phyloP scores from a whole-genome alignment of 2,113 vertebrate genomes.

The Prolemur simus region DNA sequence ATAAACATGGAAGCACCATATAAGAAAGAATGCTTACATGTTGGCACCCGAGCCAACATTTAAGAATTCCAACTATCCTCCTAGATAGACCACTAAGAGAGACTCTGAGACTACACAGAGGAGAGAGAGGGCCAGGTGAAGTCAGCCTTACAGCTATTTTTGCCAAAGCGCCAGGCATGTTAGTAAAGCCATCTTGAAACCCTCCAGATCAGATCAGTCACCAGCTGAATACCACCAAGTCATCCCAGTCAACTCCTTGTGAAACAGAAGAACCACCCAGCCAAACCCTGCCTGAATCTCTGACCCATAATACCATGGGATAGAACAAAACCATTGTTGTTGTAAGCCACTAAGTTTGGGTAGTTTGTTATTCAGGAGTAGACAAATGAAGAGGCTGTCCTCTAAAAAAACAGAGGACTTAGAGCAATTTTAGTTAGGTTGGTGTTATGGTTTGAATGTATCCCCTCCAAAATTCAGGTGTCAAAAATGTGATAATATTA shows the following conservation, averaged over 20 bases:
- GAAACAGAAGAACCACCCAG: neutral
- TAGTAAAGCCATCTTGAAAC: neutral
- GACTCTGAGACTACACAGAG: neutral
- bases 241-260: neutral
- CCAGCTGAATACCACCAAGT: neutral
- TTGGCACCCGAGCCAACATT: neutral
- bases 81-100: neutral
- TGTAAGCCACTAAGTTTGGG: neutral
- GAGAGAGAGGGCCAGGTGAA: no score
- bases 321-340: neutral
- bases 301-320: neutral
- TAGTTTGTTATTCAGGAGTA: neutral
- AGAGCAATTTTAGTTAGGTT: neutral
- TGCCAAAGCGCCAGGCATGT: neutral
- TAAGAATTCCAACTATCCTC: neutral
- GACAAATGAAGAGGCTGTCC: neutral
- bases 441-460: neutral
- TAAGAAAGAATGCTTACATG: no score
- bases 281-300: neutral
- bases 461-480: neutral
- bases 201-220: neutral
- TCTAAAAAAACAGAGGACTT: neutral
- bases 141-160: neutral
- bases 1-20: no score
- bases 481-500: neutral